These are phyloP conservation scores for Megamerina dolium DNA, from an alignment of 2,888 invertebrate species.

Conservation along the genomic window DNA sequence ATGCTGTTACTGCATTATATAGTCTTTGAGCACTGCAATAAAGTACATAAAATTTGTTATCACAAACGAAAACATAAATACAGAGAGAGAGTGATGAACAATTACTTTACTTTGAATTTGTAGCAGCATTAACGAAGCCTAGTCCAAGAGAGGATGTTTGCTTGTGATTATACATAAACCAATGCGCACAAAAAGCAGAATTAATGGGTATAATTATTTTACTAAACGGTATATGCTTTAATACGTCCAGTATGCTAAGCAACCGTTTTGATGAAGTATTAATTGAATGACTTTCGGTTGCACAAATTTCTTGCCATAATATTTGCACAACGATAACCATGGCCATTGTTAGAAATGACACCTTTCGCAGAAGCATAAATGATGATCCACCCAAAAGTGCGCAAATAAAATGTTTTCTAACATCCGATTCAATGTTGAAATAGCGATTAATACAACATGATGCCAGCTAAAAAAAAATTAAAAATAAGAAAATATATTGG, in stretches of 20 bases:
- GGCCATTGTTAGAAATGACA: constrained; percentile 13
- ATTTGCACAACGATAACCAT: constrained; percentile 15
- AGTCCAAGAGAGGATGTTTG: constrained; percentile 15
- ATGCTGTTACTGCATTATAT: too few relatives aligned
- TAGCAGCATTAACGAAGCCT: constrained; percentile 18
- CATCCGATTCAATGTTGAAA: constrained; percentile 7
- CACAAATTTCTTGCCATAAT: constrained; percentile 19
- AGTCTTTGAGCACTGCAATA: too few relatives aligned
- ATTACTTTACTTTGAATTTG: too few relatives aligned
- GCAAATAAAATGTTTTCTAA: constrained; percentile 15
- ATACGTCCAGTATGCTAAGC: not conserved
- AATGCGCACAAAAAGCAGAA: constrained; percentile 16
- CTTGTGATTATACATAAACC: constrained; percentile 13
- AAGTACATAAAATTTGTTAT: too few relatives aligned
- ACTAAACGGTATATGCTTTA: constrained; percentile 14
- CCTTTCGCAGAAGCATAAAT: constrained; percentile 12
- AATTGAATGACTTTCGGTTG: too few relatives aligned
- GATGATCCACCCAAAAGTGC: constrained; percentile 21
- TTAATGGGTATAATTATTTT: constrained; percentile 12
- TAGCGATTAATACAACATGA: constrained; percentile 16
- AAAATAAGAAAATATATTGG: too few relatives aligned
- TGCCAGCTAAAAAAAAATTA: constrained; percentile 17
- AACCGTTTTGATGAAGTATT: too few relatives aligned
- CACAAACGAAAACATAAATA: too few relatives aligned
- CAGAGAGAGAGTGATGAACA: too few relatives aligned